phyloP scores from a whole-genome alignment of 2,888 invertebrate genomes.

The Drosophila borborema region DNA sequence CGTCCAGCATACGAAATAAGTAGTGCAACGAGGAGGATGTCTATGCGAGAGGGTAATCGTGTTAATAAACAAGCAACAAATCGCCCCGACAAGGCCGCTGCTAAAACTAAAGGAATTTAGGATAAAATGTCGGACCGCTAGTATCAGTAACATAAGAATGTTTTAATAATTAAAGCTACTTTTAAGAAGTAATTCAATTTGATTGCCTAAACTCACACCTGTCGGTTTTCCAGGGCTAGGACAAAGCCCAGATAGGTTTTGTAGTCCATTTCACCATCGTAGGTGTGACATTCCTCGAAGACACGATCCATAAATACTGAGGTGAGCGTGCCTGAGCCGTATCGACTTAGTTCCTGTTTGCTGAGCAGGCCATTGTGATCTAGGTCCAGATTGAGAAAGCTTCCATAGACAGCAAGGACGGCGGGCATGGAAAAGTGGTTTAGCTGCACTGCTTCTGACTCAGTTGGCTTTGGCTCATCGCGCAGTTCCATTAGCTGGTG shows the following conservation, averaged over 20 bases:
- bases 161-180: neutral
- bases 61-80: neutral
- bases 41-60: slow-evolving; percentile 11
- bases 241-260: slow-evolving; percentile 98
- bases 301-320: slow-evolving; percentile 96
- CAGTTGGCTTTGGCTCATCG: slow-evolving; percentile 91
- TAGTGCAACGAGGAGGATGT: slow-evolving; percentile 94
- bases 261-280: slow-evolving; percentile 98
- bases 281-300: slow-evolving; percentile 97
- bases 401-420: slow-evolving; percentile 95
- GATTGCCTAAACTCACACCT: slow-evolving; percentile 86
- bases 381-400: slow-evolving; percentile 96
- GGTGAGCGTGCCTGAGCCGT: slow-evolving; percentile 96
- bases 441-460: slow-evolving; percentile 91
- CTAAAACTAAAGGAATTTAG: too few relatives aligned
- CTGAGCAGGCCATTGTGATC: slow-evolving; percentile 98
- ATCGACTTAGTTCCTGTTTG: slow-evolving; percentile 94
- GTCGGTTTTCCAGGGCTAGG: slow-evolving; percentile 95
- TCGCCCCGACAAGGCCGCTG: too few relatives aligned
- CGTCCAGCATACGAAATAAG: slow-evolving; percentile 96
- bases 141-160: neutral
- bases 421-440: slow-evolving; percentile 97
- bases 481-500: slow-evolving; percentile 96
- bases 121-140: neutral
- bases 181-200: neutral